Evolutionary conservation across 1,140 invertebrate genomes (phyloP).

Genomic region (Dreissena polymorpha): DNA sequence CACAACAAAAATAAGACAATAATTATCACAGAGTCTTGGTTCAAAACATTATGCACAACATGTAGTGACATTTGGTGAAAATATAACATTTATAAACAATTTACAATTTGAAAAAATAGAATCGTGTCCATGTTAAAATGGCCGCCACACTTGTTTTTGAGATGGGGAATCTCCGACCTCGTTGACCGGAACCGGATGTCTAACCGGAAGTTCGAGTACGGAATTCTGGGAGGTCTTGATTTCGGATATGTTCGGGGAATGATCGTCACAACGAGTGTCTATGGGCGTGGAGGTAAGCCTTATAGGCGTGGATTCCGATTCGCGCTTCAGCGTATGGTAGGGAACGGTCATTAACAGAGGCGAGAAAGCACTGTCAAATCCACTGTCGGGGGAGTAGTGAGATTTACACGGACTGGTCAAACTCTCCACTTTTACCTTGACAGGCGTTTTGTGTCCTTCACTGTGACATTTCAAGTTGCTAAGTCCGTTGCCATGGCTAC

Average conservation of each 20-base stretch:
- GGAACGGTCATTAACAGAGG: slow-evolving; percentile 41
- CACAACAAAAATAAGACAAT: slow-evolving; percentile 20
- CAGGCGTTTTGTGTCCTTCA: slow-evolving; percentile 16
- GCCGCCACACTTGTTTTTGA: slow-evolving; percentile 52
- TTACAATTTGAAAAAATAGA: neutral
- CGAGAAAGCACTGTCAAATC: slow-evolving; percentile 35
- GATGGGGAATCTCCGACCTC: slow-evolving; percentile 38
- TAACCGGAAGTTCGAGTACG: slow-evolving; percentile 30
- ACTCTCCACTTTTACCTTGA: slow-evolving; percentile 42
- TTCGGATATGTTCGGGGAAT: neutral
- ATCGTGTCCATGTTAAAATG: slow-evolving; percentile 22
- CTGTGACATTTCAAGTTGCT: neutral
- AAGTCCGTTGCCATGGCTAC: neutral
- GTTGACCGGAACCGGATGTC: slow-evolving; percentile 40
- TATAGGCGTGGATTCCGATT: neutral
- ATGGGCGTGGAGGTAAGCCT: neutral
- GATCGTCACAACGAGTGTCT: slow-evolving; percentile 1
- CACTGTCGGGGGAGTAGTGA: slow-evolving; percentile 33
- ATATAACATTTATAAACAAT: slow-evolving; percentile 2
- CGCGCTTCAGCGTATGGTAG: slow-evolving; percentile 9
- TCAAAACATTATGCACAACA: slow-evolving; percentile 11
- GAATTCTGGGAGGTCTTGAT: slow-evolving; percentile 40
- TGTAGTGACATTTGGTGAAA: neutral
- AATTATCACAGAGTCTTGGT: slow-evolving; percentile 39
- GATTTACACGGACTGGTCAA: slow-evolving; percentile 20